phyloP scores from a whole-genome alignment of 2,797 vertebrate species.

The Gallirallus australis region DNA sequence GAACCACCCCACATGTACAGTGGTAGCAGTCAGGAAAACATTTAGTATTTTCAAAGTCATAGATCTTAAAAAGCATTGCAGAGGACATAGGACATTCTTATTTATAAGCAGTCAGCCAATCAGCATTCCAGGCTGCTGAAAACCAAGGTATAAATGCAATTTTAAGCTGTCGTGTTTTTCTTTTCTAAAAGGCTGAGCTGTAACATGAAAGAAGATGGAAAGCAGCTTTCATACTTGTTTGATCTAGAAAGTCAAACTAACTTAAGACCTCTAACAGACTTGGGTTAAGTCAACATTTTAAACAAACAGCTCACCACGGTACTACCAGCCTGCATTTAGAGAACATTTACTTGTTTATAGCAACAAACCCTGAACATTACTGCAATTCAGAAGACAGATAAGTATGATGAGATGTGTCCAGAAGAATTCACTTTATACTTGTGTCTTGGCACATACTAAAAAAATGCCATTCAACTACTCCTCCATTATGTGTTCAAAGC shows the following conservation, averaged over 20 bases:
- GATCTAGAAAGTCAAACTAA: constrained; percentile 28
- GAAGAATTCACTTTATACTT: constrained; percentile 37
- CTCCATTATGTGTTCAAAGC: background rate
- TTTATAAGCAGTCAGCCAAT: background rate
- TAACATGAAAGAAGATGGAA: constrained; percentile 5
- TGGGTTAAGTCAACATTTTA: constrained; percentile 33
- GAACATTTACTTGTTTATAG: constrained; percentile 53
- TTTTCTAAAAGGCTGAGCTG: background rate
- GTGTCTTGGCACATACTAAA: constrained; percentile 24
- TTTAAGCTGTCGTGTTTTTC: background rate
- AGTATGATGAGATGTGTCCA: background rate
- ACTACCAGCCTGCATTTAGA: constrained; percentile 22
- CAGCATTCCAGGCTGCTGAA: background rate
- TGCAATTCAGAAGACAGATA: constrained; percentile 22
- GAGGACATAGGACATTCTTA: background rate
- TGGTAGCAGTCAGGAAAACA: background rate
- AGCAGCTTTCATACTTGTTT: constrained; percentile 8
- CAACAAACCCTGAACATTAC: constrained; percentile 41
- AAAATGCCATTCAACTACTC: constrained; percentile 3
- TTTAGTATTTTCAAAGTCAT: background rate
- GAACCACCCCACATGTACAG: background rate
- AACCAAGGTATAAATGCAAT: background rate
- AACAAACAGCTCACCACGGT: constrained; percentile 27
- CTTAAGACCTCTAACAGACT: background rate
- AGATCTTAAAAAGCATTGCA: background rate